Conservation (phyloP, 2,797 vertebrate genomes). For the Onychomys torridus region DNA sequence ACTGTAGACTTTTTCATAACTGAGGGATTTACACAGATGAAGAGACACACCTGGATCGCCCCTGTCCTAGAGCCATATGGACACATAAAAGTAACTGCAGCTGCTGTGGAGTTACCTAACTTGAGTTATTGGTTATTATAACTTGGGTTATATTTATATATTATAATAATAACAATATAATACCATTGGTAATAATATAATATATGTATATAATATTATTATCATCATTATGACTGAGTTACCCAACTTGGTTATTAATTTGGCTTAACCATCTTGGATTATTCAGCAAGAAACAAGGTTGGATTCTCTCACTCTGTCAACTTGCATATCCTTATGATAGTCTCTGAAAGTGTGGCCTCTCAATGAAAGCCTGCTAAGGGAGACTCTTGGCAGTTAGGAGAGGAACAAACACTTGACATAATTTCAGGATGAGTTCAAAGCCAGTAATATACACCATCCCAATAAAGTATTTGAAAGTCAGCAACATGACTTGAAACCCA, state of each 20-base stretch:
- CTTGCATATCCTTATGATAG: slow-evolving; percentile 78
- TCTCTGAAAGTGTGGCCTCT: slow-evolving; percentile 75
- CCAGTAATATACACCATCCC: slow-evolving; percentile 78
- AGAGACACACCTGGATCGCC: slow-evolving; percentile 57
- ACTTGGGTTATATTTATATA: not conserved
- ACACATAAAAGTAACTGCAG: slow-evolving; percentile 83
- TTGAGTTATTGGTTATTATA: not conserved
- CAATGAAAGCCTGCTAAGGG: slow-evolving; percentile 73
- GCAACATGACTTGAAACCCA: slow-evolving; percentile 83
- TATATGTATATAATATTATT: not conserved
- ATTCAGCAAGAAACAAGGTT: slow-evolving; percentile 85
- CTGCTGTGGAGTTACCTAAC: slow-evolving; percentile 81
- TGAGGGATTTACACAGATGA: slow-evolving; percentile 46
- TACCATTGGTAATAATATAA: not conserved
- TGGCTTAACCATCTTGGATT: slow-evolving; percentile 70
- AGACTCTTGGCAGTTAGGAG: not conserved
- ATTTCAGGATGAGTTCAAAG: slow-evolving; percentile 80
- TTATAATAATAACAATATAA: too few species aligned
- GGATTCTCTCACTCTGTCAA: slow-evolving; percentile 79
- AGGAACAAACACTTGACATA: slow-evolving; percentile 78
- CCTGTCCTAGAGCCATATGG: slow-evolving; percentile 34
- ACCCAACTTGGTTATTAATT: not conserved
- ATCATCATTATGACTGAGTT: not conserved
- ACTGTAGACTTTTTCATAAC: slow-evolving; percentile 42
- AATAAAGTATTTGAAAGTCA: slow-evolving; percentile 83